These are phyloP conservation scores for Stercorarius parasiticus DNA, from an alignment of 2,113 vertebrate species.

Conservation along the genomic window DNA sequence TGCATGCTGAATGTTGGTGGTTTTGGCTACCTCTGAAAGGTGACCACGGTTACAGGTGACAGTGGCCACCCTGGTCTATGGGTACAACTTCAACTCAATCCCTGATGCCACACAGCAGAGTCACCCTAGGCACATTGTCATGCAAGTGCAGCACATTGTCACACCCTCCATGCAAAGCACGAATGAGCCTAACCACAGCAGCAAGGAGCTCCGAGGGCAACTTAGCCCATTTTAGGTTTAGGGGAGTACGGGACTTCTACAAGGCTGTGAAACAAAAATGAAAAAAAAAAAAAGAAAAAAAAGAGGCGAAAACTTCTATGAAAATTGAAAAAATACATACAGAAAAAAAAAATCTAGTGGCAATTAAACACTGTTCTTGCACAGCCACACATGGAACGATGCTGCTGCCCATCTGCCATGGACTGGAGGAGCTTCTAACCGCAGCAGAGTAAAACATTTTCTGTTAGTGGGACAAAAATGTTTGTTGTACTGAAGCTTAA, in stretches of 20 bases:
- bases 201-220: neutral
- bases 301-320: neutral
- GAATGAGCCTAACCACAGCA: neutral
- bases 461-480: neutral
- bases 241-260: neutral
- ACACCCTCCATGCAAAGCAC: neutral
- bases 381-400: neutral
- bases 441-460: neutral
- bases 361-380: neutral
- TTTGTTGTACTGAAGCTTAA: neutral
- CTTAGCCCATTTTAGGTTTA: neutral
- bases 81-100: neutral
- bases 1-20: neutral
- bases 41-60: fast-evolving
- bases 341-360: neutral
- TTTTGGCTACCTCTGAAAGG: neutral
- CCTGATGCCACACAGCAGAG: neutral
- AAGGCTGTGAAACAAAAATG: neutral
- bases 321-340: neutral
- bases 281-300: neutral
- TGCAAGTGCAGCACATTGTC: fast-evolving
- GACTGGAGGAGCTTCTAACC: neutral
- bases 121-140: neutral
- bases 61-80: fast-evolving
- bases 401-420: neutral